Evolutionary conservation across 92 coral and sea anemone genomes (phyloP), one percentile per base, ranked within the genome.

Genomic region (Diadumene lineata): DNA sequence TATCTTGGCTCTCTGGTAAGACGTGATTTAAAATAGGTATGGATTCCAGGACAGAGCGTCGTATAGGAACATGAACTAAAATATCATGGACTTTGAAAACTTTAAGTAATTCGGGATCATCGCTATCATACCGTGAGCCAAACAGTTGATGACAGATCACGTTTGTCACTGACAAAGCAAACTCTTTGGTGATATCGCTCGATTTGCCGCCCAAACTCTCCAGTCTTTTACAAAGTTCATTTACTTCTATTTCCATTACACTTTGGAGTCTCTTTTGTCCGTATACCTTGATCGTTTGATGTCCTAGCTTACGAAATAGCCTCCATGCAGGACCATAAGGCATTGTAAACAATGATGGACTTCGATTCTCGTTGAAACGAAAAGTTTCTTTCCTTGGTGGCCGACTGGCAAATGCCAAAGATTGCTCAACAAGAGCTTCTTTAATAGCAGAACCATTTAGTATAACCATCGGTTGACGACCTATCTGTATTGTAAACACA

Each of bases 81-180:
- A 62, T 67, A 22, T 84, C 78, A 64, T 72, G 75, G 48, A 57
- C 58, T 26, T 76, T 28, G 38, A 70, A 50, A 7, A 90, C 74
- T 57, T 68, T 15, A 32, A 66, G 46, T 48, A 81, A 73, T 57
- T 86, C 87, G 19, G 74, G 68, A 26, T 82, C 79, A 48, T 78
- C 68, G 60, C 33, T 73, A 21, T 73, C 78, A 46, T 86, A 86
- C 70, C 82, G 72, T 9, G 78, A 55, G 56, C 87, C 87, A 56
- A 86, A 81, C 9, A 81, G 34, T 72, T 79, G 66, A 28, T 81
- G 66, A 21, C 91, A 81, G 0, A 86, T 86, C 27, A 86, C 75
- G 43, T 86, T 86, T 13, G 86, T 77, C 23, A 86, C 77, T 34
- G 84, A 78, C 55, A 81, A 68, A 22, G 79, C 68, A 19, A 86